phyloP scores from a whole-genome alignment of 2,797 vertebrate species.

The Phoeniculus purpureus region DNA sequence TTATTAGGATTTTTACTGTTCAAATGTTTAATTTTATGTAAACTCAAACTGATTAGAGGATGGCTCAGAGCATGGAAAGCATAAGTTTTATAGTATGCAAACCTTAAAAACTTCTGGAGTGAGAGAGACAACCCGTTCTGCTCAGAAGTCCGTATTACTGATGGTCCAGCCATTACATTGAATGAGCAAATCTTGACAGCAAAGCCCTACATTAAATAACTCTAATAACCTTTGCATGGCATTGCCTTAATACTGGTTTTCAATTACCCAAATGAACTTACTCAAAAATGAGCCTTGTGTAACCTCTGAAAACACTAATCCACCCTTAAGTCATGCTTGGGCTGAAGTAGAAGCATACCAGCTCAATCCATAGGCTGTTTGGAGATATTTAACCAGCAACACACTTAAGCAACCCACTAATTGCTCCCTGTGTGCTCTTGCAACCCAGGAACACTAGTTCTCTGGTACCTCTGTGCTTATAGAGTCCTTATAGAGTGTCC shows the following conservation, averaged over 20 bases:
- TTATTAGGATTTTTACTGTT: not conserved
- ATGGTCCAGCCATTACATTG: not conserved
- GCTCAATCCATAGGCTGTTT: not conserved
- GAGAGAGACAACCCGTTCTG: not conserved
- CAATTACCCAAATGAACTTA: not conserved
- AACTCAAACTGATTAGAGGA: not conserved
- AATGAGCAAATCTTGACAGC: not conserved
- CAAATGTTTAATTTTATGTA: not conserved
- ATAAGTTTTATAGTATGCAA: not conserved
- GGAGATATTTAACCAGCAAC: not conserved
- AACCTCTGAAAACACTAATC: not conserved
- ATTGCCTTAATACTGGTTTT: not conserved
- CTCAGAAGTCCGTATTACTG: not conserved
- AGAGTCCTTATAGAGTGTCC: not conserved
- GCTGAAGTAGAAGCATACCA: not conserved
- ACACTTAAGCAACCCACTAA: accelerated
- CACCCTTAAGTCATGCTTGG: not conserved
- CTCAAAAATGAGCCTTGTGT: not conserved
- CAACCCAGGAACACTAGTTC: not conserved
- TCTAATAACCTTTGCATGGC: not conserved
- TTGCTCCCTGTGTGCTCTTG: accelerated
- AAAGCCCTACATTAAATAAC: not conserved
- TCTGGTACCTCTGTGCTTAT: not conserved
- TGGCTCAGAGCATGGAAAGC: not conserved
- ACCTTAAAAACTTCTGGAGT: not conserved